Base-by-base conservation (phyloP, 2,797 vertebrate species). In the Clarias pachynema region DNA sequence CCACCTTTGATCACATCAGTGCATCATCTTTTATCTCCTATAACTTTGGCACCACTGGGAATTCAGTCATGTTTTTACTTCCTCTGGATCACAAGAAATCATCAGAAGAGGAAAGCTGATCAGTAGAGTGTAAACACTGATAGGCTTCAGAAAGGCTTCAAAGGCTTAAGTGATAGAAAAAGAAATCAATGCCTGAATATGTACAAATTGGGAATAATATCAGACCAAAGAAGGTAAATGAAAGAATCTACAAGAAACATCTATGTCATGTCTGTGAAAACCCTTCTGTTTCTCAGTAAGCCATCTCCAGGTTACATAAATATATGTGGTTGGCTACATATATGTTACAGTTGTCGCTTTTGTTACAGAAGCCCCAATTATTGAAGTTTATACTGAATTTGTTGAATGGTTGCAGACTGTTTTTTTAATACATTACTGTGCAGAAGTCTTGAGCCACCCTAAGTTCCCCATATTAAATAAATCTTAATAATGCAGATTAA, bases 1-100 rank as follows among this genome's bases (percentile, higher is more conserved):
- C 31, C 31, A 59, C 31, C 57, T 79, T 60, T 79, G 75, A 79
- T 79, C 75, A 37, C 31, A 60, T 79, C 75, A n/a, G 10, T 60
- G n/a, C 22, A 9, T 37, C 31, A 16, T 59, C 22, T 79, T 60
- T 78, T 37, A 78, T 78, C 75, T 37, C 29, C 31, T 37, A 62
- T 24, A n/a, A 24, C 22, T 62, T 7, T 40, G 75, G 62, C 57
- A 78, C 20, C 75, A 37, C 75, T 37, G 57, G n/a, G 57, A 79
- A 59, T 15, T 40, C 31, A 40, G 22, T 18, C 75, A 62, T 79
- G 75, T 34, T 62, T 79, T 60, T 79, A 60, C 31, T n/a, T 79
- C 57, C 29, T 9, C 34, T n/a, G 24, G 31, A 62, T 79, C 22
- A 62, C 10, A 24, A 34, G 56, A 37, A 5, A 59, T 77, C 29